A percentile compares a stretch with the other conserved stretches of the same genome.
These are phyloP conservation scores for Chalcis sispes DNA, from an alignment of 2,888 invertebrate genomes.

Conservation along the genomic window DNA sequence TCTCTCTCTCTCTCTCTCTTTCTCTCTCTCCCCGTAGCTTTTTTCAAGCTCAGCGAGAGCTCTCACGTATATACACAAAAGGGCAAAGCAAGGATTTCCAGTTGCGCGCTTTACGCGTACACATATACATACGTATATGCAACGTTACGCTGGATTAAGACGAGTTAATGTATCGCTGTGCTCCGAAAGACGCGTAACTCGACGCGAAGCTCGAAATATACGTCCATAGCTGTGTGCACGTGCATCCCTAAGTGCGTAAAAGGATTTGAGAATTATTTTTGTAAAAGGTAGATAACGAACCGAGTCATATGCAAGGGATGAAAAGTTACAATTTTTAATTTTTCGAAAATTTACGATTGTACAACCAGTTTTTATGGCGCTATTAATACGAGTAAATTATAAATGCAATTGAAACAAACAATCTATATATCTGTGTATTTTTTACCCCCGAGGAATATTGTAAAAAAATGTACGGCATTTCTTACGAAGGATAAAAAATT, in stretches of 20 bases:
- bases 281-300: background rate
- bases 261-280: slow-evolving; percentile 44
- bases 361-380: too few relatives aligned
- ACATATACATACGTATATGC: background rate
- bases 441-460: too few relatives aligned
- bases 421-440: too few relatives aligned
- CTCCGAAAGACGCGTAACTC: background rate
- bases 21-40: background rate
- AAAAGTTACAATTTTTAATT: too few relatives aligned
- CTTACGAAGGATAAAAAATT: too few relatives aligned
- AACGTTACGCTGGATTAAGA: slow-evolving; percentile 38
- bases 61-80: background rate
- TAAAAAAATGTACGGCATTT: too few relatives aligned
- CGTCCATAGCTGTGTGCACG: background rate
- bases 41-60: background rate
- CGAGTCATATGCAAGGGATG: background rate
- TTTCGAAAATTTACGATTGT: too few relatives aligned
- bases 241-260: slow-evolving; percentile 17
- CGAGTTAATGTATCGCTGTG: slow-evolving; percentile 33
- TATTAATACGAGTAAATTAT: too few relatives aligned
- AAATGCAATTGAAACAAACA: too few relatives aligned
- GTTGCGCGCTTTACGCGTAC: too few relatives aligned
- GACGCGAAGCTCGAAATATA: too few relatives aligned
- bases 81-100: too few relatives aligned
- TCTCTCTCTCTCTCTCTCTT: slow-evolving; percentile 7